A percentile compares a stretch with the other conserved stretches of the same genome.
Evolutionary conservation across 2,888 invertebrate species (phyloP).

Genomic region (Rhagium mordax): DNA sequence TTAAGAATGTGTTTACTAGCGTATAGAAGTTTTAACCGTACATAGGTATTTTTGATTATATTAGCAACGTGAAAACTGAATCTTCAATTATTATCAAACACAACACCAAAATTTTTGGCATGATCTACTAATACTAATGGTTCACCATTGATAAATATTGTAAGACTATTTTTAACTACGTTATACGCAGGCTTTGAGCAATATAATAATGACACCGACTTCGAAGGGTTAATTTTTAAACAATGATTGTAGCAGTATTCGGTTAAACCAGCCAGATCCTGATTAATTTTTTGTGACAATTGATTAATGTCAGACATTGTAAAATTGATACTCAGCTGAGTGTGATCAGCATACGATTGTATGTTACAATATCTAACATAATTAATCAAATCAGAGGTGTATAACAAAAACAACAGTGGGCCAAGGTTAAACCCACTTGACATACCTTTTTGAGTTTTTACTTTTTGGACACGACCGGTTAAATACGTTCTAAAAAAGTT

Average conservation of each 20-base stretch:
- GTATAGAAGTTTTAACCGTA: conserved; percentile 19
- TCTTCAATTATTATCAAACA: conserved; percentile 18
- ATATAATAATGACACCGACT: neutral
- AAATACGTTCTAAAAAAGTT: too few relatives aligned
- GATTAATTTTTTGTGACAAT: neutral
- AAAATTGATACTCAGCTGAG: conserved; percentile 3
- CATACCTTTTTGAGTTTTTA: too few relatives aligned
- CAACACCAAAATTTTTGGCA: conserved; percentile 26
- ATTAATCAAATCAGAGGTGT: too few relatives aligned
- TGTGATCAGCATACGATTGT: conserved; percentile 19
- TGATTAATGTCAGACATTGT: neutral
- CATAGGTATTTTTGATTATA: neutral
- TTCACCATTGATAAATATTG: neutral
- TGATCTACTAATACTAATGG: neutral
- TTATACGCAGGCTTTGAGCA: neutral
- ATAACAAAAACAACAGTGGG: too few relatives aligned
- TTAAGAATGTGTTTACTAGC: conserved; percentile 24
- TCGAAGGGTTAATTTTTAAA: conserved; percentile 5
- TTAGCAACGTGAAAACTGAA: conserved; percentile 4
- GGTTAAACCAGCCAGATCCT: conserved; percentile 1
- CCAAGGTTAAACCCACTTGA: too few relatives aligned
- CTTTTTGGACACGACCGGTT: too few relatives aligned
- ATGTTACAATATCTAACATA: neutral
- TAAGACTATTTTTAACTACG: neutral
- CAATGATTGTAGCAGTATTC: neutral